Base-by-base conservation (phyloP, 1,140 invertebrate species). In the Diabrotica virgifera region DNA sequence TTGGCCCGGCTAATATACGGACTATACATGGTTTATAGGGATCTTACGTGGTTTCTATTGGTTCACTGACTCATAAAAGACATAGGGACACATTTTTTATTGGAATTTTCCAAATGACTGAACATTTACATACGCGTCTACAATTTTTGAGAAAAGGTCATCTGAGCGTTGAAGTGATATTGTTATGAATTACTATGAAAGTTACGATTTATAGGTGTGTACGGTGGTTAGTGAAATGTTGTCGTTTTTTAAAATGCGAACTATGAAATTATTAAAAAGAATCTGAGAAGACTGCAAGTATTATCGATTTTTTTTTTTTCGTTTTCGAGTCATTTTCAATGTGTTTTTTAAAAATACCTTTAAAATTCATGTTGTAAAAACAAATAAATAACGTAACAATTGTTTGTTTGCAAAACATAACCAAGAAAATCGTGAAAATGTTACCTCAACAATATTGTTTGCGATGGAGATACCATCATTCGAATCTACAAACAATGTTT, bases 401-500 rank as follows among this genome's bases (percentile, higher is more conserved):
- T 63, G 40, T 46, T 46, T 46, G 40, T 46, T 46, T 46, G 40
- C 8, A 46, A 52, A 38, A 69, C 65, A 62, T 69, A 64, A 69
- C 65, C 61, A 64, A 63, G 12, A 65, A 66, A 62, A 50, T 52
- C 9, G 52, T 65, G n/a, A 84, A 81, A 78, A 88, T 90, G 89
- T 83, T 86, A 78, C 89, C 89, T 57, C 91, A 94, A 81, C 92
- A 94, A 82, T 95, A 94, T 83, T 95, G 92, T 79, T 83, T 95
- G 66, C 83, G 91, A 80, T 94, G 93, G 93, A 94, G 94, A 77
- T 93, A 94, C 80, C 93, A 95, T 82, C 91, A 94, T 79, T 90
- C 89, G 68, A 95, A 95, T 80, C 83, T 95, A 63, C 89, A 93
- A 80, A 92, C 89, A 35, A 94, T 94, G 89, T 96, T 95, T 82